A percentile compares a stretch with the other conserved stretches of the same genome.
Conservation (phyloP, 2,113 vertebrate genomes). For the Tetrax tetrax region DNA sequence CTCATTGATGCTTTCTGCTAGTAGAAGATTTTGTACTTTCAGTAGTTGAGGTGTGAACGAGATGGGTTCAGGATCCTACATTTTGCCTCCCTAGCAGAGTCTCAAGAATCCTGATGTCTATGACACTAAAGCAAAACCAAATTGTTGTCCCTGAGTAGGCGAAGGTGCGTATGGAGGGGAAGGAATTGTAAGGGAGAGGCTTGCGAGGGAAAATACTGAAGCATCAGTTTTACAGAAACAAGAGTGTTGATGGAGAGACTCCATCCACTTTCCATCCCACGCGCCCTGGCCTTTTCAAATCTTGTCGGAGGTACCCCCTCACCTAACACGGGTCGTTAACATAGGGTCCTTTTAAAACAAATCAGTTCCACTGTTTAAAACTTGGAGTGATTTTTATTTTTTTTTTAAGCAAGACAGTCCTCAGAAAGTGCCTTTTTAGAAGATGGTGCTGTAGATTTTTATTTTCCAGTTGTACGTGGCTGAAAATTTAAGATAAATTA, state of each 20-base stretch:
- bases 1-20: constrained; percentile 12
- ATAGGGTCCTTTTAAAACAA: constrained; percentile 39
- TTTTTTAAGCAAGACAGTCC: constrained; percentile 76
- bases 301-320: constrained; percentile 33
- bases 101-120: constrained; percentile 12
- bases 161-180: not conserved
- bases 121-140: constrained; percentile 26
- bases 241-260: not conserved
- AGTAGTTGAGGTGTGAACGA: not conserved
- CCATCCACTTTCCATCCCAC: not conserved
- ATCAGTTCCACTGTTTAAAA: constrained; percentile 44
- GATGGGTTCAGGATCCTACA: not conserved
- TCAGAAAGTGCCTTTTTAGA: constrained; percentile 99
- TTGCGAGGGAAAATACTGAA: not conserved
- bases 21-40: constrained; percentile 36
- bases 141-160: constrained; percentile 6
- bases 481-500: constrained; percentile 68
- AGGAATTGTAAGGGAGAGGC: not conserved
- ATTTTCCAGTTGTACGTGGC: constrained; percentile 78
- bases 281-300: not conserved
- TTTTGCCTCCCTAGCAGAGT: not conserved
- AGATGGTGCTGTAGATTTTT: constrained; percentile 91
- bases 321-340: not conserved
- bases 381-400: constrained; percentile 52
- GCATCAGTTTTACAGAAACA: not conserved